Percentiles rank a stretch among this genome's conserved stretches.
phyloP scores from a whole-genome alignment of 2,888 invertebrate genomes.

The Pediacus dermestoides region DNA sequence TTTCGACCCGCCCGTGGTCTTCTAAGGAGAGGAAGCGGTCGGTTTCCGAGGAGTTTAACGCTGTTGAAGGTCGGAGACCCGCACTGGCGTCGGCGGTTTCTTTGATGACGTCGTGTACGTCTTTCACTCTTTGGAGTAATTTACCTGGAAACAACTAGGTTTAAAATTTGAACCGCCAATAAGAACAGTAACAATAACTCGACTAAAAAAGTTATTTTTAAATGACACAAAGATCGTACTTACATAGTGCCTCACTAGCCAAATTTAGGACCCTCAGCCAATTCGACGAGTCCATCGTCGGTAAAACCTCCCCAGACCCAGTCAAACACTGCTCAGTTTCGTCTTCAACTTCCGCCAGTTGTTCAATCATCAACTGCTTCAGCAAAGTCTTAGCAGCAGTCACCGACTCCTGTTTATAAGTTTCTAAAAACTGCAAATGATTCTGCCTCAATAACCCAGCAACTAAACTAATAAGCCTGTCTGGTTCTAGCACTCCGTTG shows the following conservation, averaged over 20 bases:
- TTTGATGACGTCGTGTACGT: slow-evolving; percentile 71
- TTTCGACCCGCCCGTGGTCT: slow-evolving; percentile 66
- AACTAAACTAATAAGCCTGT: slow-evolving; percentile 62
- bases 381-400: slow-evolving; percentile 84
- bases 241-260: slow-evolving; percentile 45
- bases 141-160: slow-evolving; percentile 46
- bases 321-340: slow-evolving; percentile 54
- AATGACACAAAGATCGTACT: too few relatives aligned
- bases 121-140: slow-evolving; percentile 70
- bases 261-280: slow-evolving; percentile 46
- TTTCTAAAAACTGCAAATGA: slow-evolving; percentile 83
- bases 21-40: slow-evolving; percentile 68
- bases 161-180: too few relatives aligned
- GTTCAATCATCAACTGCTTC: slow-evolving; percentile 84
- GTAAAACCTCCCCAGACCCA: slow-evolving; percentile 50
- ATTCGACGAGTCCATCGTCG: slow-evolving; percentile 44
- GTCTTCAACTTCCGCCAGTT: slow-evolving; percentile 58
- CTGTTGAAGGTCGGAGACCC: slow-evolving; percentile 45
- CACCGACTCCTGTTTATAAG: slow-evolving; percentile 83
- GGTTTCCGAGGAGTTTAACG: slow-evolving; percentile 46
- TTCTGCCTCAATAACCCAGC: slow-evolving; percentile 86
- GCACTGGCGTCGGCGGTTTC: slow-evolving; percentile 69
- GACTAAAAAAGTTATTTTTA: too few relatives aligned
- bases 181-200: too few relatives aligned
- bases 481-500: slow-evolving; percentile 69